A percentile compares a stretch with the other conserved stretches of the same genome.
Evolutionary conservation across 2,113 vertebrate species (phyloP).

Genomic region (Leuciscus idus): DNA sequence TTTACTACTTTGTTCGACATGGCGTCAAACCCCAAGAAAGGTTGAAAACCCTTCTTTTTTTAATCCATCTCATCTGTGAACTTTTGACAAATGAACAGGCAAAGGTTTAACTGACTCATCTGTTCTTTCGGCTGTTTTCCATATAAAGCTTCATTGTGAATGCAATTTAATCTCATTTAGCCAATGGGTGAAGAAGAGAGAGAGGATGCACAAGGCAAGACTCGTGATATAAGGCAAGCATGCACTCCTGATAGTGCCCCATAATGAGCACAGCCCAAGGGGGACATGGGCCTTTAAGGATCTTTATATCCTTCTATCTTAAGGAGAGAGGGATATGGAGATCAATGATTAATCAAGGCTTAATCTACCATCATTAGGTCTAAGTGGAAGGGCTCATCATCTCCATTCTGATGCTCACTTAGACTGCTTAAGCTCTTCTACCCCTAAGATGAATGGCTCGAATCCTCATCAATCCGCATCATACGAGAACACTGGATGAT

Average conservation of each 20-base stretch:
- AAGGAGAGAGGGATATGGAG: conserved; percentile 43
- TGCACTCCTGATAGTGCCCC: conserved; percentile 27
- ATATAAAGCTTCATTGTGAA: conserved; percentile 36
- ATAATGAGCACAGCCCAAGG: conserved; percentile 53
- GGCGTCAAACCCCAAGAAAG: neutral
- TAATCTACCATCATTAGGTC: conserved; percentile 58
- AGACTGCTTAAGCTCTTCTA: conserved; percentile 50
- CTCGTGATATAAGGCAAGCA: conserved; percentile 43
- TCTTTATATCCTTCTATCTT: conserved; percentile 39
- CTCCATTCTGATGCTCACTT: conserved; percentile 43
- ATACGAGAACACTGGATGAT: conserved; percentile 11
- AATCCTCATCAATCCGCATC: conserved; percentile 22
- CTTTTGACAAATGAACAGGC: conserved; percentile 13
- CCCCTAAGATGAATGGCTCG: conserved; percentile 33
- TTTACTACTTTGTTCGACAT: neutral
- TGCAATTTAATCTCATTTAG: conserved; percentile 46
- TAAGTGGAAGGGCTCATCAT: conserved; percentile 59
- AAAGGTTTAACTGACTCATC: neutral
- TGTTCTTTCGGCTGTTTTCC: conserved; percentile 9
- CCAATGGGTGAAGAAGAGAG: conserved; percentile 34
- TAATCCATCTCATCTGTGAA: neutral
- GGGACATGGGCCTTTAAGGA: conserved; percentile 48
- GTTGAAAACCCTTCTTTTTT: neutral
- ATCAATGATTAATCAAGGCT: conserved; percentile 61
- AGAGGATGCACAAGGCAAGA: conserved; percentile 21